Base-by-base conservation (phyloP, 2,888 invertebrate genomes). In the Conistra vaccinii region DNA sequence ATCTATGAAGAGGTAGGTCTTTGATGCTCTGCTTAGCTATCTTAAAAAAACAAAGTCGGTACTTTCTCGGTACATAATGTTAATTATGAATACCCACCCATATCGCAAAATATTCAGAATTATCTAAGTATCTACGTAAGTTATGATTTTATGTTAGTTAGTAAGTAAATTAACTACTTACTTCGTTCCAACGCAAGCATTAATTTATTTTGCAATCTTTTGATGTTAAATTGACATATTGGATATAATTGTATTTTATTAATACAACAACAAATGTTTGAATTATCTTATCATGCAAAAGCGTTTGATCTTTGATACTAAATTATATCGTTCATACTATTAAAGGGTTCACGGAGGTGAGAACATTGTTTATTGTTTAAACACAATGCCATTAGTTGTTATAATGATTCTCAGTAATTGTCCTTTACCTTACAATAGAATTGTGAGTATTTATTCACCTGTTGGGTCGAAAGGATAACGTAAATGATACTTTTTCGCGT, bases 261-360 rank as follows among this genome's bases (percentile, higher is more conserved):
- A n/a, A n/a, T n/a, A 35, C 23, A 32, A 23, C 35, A 26, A 60
- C 58, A 63, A 63, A 51, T 26, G 42, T 66, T 71, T 63, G 4
- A 60, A 76, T 69, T 55, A 61, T 29, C 14, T 55, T 55, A 48
- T 23, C 26, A 32, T 58, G 20, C 45, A 32, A 42, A 29, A 39
- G 35, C 35, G 29, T 73, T 73, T 83, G 73, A 79, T 73, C 73
- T 83, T 68, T 68, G 67, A 65, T 35, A 51, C 67, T 65, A 12
- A 74, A 61, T 74, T 70, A 68, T 12, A 60, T n/a, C 57, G 23
- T 55, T 23, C n/a, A 17, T 35, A 14, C 57, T 55, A 62, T 62
- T 62, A 55, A 53, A 70, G 14, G 32, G 82, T 57, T 81, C 74
- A 68, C 42, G 14, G 60, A 79, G 80, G 60, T 84, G 58, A 73